Evolutionary conservation across 2,113 vertebrate species (phyloP).

Genomic region (Todiramphus saurophagus): DNA sequence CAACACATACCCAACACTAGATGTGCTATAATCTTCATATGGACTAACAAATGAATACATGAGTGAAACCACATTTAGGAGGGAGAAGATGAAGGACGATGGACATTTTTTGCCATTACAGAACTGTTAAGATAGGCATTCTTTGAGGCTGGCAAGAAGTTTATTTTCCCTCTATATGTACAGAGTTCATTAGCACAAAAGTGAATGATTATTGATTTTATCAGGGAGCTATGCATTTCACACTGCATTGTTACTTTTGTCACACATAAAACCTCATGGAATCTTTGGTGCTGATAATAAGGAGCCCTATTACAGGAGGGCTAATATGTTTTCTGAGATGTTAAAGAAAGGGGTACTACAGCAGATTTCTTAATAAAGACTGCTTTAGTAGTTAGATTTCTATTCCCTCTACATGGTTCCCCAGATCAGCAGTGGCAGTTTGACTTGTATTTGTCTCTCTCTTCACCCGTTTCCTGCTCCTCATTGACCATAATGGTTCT

Average conservation of each 20-base stretch:
- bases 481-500: not conserved
- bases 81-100: not conserved
- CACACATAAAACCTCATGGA: not conserved
- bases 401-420: not conserved
- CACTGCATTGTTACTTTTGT: not conserved
- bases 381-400: not conserved
- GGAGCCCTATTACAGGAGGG: not conserved
- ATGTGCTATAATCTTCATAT: not conserved
- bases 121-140: not conserved
- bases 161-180: not conserved
- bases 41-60: not conserved
- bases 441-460: not conserved
- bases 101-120: not conserved
- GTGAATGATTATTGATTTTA: not conserved
- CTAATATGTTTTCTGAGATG: not conserved
- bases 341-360: not conserved
- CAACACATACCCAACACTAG: not conserved
- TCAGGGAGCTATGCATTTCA: not conserved
- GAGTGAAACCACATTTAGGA: not conserved
- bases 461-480: not conserved
- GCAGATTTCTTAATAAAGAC: not conserved
- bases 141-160: not conserved
- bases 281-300: not conserved
- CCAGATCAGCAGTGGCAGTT: not conserved
- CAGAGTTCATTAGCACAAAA: not conserved